These are phyloP conservation scores for Sinodicranocentrus sp. DNA, from an alignment of 2,888 invertebrate species.

Conservation along the genomic window DNA sequence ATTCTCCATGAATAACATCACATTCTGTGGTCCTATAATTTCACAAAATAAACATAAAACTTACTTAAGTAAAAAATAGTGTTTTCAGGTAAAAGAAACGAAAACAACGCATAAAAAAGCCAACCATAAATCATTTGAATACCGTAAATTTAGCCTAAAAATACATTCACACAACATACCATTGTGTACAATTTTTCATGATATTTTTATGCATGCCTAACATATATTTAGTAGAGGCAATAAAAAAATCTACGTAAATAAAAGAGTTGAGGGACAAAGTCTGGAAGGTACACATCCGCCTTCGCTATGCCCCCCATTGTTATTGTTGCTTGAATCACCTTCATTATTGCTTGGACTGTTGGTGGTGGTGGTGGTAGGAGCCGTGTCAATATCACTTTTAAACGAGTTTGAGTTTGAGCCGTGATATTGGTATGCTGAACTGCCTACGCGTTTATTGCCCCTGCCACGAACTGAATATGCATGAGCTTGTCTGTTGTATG, in stretches of 20 bases:
- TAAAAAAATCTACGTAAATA: neutral
- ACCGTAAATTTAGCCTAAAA: conserved; percentile 27
- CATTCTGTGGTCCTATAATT: conserved; percentile 88
- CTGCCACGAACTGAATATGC: conserved; percentile 48
- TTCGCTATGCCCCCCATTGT: conserved; percentile 62
- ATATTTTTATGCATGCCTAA: conserved; percentile 10
- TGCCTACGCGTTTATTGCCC: conserved; percentile 50
- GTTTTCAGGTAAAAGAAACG: conserved; percentile 14
- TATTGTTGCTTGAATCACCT: conserved; percentile 3
- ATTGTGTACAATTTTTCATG: too few species aligned
- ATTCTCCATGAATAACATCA: conserved; percentile 92
- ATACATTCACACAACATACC: neutral
- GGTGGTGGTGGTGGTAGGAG: neutral
- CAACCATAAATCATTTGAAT: conserved; percentile 28
- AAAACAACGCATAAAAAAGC: conserved; percentile 7
- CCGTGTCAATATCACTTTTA: neutral
- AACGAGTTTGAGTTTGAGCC: too few species aligned
- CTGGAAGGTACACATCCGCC: conserved; percentile 84
- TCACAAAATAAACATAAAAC: conserved; percentile 22
- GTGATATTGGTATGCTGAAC: neutral
- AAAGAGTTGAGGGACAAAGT: conserved; percentile 90
- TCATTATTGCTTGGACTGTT: neutral
- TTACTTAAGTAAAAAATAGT: neutral
- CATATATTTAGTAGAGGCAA: neutral
- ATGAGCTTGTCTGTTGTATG: conserved; percentile 33